These are phyloP conservation scores for Argyresthia goedartella DNA, from an alignment of 2,888 invertebrate species.

Conservation along the genomic window DNA sequence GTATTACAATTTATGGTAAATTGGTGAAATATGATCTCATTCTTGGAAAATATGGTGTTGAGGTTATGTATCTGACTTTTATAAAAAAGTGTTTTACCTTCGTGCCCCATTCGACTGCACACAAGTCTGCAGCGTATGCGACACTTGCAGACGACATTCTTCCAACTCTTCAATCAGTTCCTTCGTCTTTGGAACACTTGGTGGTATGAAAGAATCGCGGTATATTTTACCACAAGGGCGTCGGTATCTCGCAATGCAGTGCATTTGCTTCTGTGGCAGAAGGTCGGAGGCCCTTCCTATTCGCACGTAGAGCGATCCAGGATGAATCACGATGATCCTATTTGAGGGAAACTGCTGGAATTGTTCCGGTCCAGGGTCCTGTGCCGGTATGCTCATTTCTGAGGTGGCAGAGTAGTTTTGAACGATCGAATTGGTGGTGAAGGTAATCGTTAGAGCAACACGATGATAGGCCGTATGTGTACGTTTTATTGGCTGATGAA, in stretches of 20 bases:
- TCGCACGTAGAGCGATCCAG: constrained; percentile 90
- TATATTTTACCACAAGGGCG: constrained; percentile 67
- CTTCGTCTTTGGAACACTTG: constrained; percentile 74
- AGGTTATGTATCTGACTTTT: no score
- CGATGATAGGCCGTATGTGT: no score
- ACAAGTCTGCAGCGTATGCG: constrained; percentile 88
- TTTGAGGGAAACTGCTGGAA: constrained; percentile 80
- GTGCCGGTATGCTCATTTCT: constrained; percentile 45
- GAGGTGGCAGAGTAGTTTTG: background rate
- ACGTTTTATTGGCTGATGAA: no score
- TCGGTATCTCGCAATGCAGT: constrained; percentile 84
- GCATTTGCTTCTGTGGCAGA: constrained; percentile 86
- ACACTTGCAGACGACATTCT: constrained; percentile 85
- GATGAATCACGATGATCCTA: constrained; percentile 93
- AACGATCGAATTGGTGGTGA: background rate
- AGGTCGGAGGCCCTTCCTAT: constrained; percentile 93
- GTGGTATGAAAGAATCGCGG: constrained; percentile 76
- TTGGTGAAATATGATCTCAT: no score
- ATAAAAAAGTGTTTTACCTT: constrained; percentile 27
- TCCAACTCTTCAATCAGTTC: constrained; percentile 84
- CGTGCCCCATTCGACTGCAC: constrained; percentile 86
- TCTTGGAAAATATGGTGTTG: no score
- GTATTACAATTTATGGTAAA: no score
- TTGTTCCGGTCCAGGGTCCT: constrained; percentile 50
- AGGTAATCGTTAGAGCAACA: no score